phyloP scores from a whole-genome alignment of 2,888 invertebrate species.

The Temnothorax ravouxi region DNA sequence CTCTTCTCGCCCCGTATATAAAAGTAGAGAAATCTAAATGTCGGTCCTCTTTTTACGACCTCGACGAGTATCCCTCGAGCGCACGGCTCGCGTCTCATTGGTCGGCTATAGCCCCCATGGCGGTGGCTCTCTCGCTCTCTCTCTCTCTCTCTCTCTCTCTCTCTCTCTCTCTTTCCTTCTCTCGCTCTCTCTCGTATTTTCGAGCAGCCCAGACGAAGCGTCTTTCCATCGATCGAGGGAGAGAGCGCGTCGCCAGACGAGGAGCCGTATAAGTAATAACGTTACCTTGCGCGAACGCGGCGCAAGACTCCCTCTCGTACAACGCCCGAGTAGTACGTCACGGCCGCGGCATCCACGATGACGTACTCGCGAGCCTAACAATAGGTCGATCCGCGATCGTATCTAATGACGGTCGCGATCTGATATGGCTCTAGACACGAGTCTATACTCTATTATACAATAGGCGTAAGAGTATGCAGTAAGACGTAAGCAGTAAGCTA shows the following conservation, averaged over 20 bases:
- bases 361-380: not conserved
- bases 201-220: constrained; percentile 67
- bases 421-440: not conserved
- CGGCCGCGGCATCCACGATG: not conserved
- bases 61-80: constrained; percentile 57
- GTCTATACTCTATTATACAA: too few species aligned
- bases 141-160: constrained; percentile 41
- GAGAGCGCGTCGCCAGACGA: constrained; percentile 71
- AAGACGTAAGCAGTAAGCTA: too few species aligned
- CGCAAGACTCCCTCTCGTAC: constrained; percentile 37
- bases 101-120: constrained; percentile 60
- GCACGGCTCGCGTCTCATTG: constrained; percentile 61
- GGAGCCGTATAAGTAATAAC: constrained; percentile 69
- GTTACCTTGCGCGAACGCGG: constrained; percentile 62
- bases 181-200: constrained; percentile 65
- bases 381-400: constrained; percentile 21
- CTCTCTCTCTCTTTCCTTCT: constrained; percentile 47
- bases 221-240: constrained; percentile 72
- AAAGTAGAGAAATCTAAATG: constrained; percentile 44
- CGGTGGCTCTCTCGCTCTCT: constrained; percentile 25
- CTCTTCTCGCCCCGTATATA: constrained; percentile 1
- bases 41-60: constrained; percentile 38
- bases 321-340: constrained; percentile 30
- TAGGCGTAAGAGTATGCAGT: too few species aligned
- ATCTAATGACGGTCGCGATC: constrained; percentile 21